These are phyloP conservation scores for Rhinatrema bivittatum DNA, from an alignment of 2,797 vertebrate genomes.

Conservation along the genomic window DNA sequence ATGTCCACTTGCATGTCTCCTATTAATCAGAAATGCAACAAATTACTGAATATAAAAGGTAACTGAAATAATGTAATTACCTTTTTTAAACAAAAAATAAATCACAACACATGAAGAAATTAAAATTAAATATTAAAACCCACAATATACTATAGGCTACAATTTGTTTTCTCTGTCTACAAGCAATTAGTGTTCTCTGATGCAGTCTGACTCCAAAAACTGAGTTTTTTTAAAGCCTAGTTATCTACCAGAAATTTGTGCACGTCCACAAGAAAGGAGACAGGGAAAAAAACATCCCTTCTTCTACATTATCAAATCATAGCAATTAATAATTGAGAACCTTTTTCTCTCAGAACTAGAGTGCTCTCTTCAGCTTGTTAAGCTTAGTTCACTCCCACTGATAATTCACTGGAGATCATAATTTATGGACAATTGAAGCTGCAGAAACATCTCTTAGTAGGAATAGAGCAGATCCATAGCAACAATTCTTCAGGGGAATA, in stretches of 20 bases:
- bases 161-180: constrained; percentile 12
- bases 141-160: background rate
- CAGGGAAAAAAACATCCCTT: constrained; percentile 45
- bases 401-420: constrained; percentile 95
- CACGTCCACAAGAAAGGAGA: too few species aligned
- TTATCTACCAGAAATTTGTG: too few species aligned
- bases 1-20: constrained; percentile 23
- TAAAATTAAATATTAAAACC: constrained; percentile 10
- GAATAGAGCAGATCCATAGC: constrained; percentile 96
- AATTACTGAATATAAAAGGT: constrained; percentile 25
- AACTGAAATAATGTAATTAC: constrained; percentile 5
- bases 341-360: constrained; percentile 73
- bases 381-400: constrained; percentile 83
- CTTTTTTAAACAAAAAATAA: constrained; percentile 2
- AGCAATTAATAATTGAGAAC: constrained; percentile 91
- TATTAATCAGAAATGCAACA: constrained; percentile 28
- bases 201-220: constrained; percentile 26
- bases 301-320: constrained; percentile 59
- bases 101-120: constrained; percentile 3
- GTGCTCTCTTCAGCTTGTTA: constrained; percentile 76
- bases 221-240: too few species aligned
- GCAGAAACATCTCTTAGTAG: constrained; percentile 95
- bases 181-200: constrained; percentile 16
- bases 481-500: constrained; percentile 98
- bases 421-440: constrained; percentile 99